These are phyloP conservation scores for Agrochola lota DNA, from an alignment of 2,888 invertebrate genomes.

Conservation along the genomic window DNA sequence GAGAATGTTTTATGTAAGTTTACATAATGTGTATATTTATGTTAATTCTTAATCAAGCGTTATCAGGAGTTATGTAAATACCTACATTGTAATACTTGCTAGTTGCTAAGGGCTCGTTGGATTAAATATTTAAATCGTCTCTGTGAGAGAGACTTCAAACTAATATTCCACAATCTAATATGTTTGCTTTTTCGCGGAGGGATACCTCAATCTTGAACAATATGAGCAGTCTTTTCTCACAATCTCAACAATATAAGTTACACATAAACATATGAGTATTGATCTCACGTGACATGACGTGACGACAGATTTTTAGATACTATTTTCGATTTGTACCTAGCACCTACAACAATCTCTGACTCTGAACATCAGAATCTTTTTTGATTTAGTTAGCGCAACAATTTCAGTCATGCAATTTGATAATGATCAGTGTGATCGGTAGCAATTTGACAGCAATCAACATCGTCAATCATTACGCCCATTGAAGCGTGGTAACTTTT, in stretches of 20 bases:
- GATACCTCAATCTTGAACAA: background rate
- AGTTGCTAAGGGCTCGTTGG: conserved; percentile 23
- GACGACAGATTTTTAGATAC: conserved; percentile 10
- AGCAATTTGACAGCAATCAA: background rate
- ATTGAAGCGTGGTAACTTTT: conserved; percentile 15
- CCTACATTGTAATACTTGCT: conserved; percentile 14
- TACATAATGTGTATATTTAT: conserved; percentile 18
- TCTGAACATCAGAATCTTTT: background rate
- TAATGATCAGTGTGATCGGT: background rate
- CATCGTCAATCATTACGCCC: background rate
- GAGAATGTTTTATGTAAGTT: conserved; percentile 54
- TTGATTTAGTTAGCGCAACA: background rate
- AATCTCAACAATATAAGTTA: conserved; percentile 1
- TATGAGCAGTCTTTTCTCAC: background rate
- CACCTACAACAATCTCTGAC: background rate
- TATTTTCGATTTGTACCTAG: background rate
- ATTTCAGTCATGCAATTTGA: conserved; percentile 24
- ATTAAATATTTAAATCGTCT: background rate
- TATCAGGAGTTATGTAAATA: conserved; percentile 57
- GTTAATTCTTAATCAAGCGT: conserved; percentile 30
- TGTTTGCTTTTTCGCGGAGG: background rate
- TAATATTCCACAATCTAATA: background rate
- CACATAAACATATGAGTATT: conserved; percentile 3
- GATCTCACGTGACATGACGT: background rate
- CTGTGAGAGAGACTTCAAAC: background rate